Conservation (phyloP, 2,113 vertebrate genomes). For the Trachemys scripta region DNA sequence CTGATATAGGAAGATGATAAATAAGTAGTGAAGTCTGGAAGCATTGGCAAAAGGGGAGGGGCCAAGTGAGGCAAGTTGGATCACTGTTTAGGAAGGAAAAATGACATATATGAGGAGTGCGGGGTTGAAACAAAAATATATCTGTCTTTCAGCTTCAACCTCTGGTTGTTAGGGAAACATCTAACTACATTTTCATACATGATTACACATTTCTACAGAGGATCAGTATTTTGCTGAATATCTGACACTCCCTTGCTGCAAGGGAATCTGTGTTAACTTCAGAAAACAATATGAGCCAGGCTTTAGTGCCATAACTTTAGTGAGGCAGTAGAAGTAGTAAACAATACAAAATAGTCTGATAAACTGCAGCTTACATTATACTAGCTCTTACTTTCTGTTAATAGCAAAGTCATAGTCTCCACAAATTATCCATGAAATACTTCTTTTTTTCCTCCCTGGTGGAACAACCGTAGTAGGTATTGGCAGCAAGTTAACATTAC, state of each 20-base stretch:
- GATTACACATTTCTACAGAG: background rate
- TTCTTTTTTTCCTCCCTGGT: too few species aligned
- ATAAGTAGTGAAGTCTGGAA: background rate
- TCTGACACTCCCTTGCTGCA: background rate
- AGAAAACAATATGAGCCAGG: background rate
- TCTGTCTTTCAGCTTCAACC: background rate
- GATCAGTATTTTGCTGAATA: background rate
- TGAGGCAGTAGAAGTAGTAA: background rate
- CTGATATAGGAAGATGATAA: background rate
- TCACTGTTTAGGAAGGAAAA: background rate
- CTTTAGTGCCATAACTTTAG: background rate
- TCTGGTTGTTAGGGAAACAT: background rate
- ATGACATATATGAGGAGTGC: rapidly evolving
- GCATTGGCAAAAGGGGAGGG: background rate
- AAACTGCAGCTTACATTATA: background rate
- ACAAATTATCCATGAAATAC: background rate
- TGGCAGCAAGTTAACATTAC: background rate
- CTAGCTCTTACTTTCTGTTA: background rate
- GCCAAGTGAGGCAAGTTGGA: rapidly evolving
- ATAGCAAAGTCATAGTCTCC: background rate
- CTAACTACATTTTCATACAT: rapidly evolving
- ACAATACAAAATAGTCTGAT: background rate
- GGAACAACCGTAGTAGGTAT: background rate
- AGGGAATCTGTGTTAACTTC: background rate
- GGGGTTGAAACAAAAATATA: background rate